phyloP scores from a whole-genome alignment of 2,797 vertebrate genomes.

The Gymnodraco acuticeps region DNA sequence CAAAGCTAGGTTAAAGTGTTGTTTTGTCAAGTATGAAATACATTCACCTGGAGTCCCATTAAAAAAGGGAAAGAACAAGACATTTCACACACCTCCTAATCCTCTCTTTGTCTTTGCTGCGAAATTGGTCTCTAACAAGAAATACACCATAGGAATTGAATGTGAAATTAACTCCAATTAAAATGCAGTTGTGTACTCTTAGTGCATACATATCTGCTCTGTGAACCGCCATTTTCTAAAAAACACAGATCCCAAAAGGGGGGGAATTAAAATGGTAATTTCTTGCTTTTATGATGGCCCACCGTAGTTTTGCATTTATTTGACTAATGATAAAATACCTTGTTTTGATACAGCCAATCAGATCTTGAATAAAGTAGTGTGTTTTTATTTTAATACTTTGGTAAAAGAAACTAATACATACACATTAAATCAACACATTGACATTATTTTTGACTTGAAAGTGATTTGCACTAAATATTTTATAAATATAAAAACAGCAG shows the following conservation, averaged over 20 bases:
- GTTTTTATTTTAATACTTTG: not conserved
- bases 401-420: no score
- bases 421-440: no score
- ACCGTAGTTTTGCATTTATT: not conserved
- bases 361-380: not conserved
- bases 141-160: slow-evolving; percentile 12
- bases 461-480: no score
- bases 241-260: no score
- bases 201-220: no score
- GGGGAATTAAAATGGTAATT: no score
- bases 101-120: slow-evolving; percentile 14
- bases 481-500: no score
- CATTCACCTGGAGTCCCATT: slow-evolving; percentile 63
- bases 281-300: not conserved
- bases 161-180: slow-evolving; percentile 13
- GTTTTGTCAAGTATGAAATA: slow-evolving; percentile 59
- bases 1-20: slow-evolving; percentile 49
- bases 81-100: slow-evolving; percentile 15
- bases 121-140: slow-evolving; percentile 24
- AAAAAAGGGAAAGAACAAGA: slow-evolving; percentile 40
- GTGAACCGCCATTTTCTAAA: not conserved
- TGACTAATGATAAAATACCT: not conserved
- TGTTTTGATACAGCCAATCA: not conserved
- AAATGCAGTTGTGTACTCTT: not conserved
- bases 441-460: no score